Evolutionary conservation across 2,113 vertebrate genomes (phyloP), one percentile per base, ranked within the genome.

Genomic region (Lagopus leucura): DNA sequence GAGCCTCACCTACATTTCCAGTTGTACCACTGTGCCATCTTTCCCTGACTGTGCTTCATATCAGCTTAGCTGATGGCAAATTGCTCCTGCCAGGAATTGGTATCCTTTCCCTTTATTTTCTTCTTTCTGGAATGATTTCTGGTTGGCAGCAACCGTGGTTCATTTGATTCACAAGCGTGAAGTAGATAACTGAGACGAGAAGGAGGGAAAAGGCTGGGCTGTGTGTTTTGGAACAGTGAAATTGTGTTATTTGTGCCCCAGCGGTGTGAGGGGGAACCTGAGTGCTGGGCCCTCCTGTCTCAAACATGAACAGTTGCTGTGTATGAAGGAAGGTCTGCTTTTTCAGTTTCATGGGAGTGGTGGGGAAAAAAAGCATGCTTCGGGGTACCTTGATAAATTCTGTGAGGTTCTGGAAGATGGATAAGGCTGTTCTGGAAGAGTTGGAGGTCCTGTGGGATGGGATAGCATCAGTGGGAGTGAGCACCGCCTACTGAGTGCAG

Each of bases 111-210:
- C 40, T 94, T 45, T 61, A 65, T 91, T 85, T 90, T 82, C 25
- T 76, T 95, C 30, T 81, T 88, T 77, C 80, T 83, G 76, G 73
- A 42, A 45, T 45, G n/a, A 45, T 38, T 90, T 86, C 91, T 73
- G 83, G 40, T 30, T 80, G 86, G 67, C 24, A 25, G 48, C 48
- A 50, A 25, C 48, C 8, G 24, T 25, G 48, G 48, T 22, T 50
- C 48, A 50, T 50, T 50, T 24, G 24, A 25, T 50, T 22, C 82
- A 73, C 75, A 63, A 69, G 15, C 0, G 1, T n/a, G 34, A 55
- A 28, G 8, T 24, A 54, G 76, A 36, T 86, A 64, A 65, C 25
- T 61, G 82, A 36, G 60, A 40, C 71, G 30, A 43, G 28, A 50
- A 20, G 20, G n/a, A 69, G 25, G 60, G 17, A 66, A 40, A 73